Evolutionary conservation across 1,140 invertebrate genomes (phyloP), one percentile per base, ranked within the genome.

Genomic region (Tyrophagus putrescentiae): DNA sequence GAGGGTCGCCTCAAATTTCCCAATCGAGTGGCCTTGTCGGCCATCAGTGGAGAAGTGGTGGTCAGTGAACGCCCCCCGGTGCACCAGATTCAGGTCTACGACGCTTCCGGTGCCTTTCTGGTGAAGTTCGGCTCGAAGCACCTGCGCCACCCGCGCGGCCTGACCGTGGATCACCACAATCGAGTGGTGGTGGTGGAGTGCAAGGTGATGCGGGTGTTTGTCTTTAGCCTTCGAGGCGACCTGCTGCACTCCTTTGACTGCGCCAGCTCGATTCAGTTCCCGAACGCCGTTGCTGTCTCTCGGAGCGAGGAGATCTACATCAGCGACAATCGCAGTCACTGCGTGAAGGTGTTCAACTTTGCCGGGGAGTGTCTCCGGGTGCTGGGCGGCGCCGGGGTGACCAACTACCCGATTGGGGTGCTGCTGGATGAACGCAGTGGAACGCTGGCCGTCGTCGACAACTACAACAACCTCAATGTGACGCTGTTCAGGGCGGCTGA

Each of bases 391-490:
- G 93, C 98, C 72, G 95, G 94, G 25, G 84, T 99, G 58, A 98
- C 95, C 62, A 98, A 98, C 70, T 98, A 98, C 72, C 95, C 95
- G 0, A 98, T 99, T 67, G 95, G 95, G 57, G 95, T 98, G 0
- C 93, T 93, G 45, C 97, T 98, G 68, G 98, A 97, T 71, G 82
- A 84, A 54, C 2, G 11, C 0, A 82, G 85, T 28, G 94, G 93
- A 41, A 92, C 98, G 71, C 93, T 98, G 53, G 78, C 97, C 41
- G 95, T 98, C 65, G 94, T 94, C 31, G 95, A 99, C 76, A 99
- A 99, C 76, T 95, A 99, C 75, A 98, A 99, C 78, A 98, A 98
- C 75, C 98, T 99, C 77, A 99, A 99, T 72, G 74, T 99, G 71
- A 98, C 95, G 54, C 92, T 98, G 69, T 93, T 93, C 76, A 89